phyloP scores from a whole-genome alignment of 2,888 invertebrate genomes.

The Drosophila eohydei region DNA sequence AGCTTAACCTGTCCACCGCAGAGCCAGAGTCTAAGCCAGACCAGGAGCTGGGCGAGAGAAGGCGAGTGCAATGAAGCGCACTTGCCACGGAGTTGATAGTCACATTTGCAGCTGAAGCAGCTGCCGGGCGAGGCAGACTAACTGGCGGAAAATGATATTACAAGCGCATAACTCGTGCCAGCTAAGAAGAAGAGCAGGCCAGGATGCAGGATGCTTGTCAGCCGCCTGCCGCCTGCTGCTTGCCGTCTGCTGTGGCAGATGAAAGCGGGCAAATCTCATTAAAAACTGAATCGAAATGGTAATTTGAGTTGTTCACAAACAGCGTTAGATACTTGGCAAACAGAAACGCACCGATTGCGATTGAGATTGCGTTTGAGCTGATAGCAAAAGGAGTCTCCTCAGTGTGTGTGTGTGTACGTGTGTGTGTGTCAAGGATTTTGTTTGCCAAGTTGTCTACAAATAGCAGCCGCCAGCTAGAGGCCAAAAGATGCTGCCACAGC shows the following conservation, averaged over 20 bases:
- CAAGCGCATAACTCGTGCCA: conserved; percentile 72
- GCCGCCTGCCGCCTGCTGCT: background rate
- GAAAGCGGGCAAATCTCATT: conserved; percentile 75
- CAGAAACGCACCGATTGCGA: conserved; percentile 51
- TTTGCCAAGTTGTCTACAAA: conserved; percentile 67
- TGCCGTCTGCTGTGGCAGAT: conserved; percentile 47
- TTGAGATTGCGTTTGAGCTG: conserved; percentile 54
- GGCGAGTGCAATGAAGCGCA: conserved; percentile 24
- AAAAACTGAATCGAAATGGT: conserved; percentile 78
- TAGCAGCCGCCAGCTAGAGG: conserved; percentile 36
- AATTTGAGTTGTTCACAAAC: conserved; percentile 78
- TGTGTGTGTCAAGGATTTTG: conserved; percentile 50
- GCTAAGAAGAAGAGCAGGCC: background rate
- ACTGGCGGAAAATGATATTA: conserved; percentile 75
- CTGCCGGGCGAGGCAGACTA: conserved; percentile 46
- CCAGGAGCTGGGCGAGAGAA: background rate
- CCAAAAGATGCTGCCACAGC: conserved; percentile 41
- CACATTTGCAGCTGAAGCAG: conserved; percentile 32
- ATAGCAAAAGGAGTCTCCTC: conserved; percentile 39
- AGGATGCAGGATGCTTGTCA: background rate
- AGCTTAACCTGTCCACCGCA: conserved; percentile 69
- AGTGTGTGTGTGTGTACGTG: conserved; percentile 22
- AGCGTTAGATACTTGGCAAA: conserved; percentile 45
- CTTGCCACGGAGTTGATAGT: conserved; percentile 26
- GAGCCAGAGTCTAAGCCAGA: conserved; percentile 1